Evolutionary conservation across 2,797 vertebrate genomes (phyloP).

Genomic region (Siniperca undulata): DNA sequence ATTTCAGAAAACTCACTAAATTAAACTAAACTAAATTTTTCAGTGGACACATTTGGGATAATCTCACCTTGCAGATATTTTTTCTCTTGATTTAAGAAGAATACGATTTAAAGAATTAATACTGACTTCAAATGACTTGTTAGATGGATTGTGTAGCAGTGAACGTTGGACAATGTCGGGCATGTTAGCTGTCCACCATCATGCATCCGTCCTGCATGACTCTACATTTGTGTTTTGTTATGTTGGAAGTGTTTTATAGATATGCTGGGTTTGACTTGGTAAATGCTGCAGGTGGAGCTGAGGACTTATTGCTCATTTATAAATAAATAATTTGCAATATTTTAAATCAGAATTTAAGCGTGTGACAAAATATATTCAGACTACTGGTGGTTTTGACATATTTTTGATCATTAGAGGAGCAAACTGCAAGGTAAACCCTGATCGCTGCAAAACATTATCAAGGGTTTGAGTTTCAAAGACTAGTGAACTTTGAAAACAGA

Average conservation of each 20-base stretch:
- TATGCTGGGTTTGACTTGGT: neutral
- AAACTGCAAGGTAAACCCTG: neutral
- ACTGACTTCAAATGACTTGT: constrained; percentile 56
- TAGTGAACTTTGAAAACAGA: neutral
- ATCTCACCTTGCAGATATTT: neutral
- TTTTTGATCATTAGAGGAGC: neutral
- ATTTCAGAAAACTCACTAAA: neutral
- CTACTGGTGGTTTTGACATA: neutral
- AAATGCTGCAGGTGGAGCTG: neutral
- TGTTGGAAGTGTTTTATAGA: neutral
- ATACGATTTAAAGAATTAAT: neutral
- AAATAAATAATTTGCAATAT: neutral
- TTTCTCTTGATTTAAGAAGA: too few species aligned
- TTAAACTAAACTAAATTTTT: neutral
- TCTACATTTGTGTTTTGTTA: constrained; percentile 21
- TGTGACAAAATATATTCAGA: neutral
- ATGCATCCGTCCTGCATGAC: constrained; percentile 62
- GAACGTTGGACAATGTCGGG: constrained; percentile 13
- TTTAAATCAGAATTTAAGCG: neutral
- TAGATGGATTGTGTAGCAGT: constrained; percentile 20
- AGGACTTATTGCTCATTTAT: neutral
- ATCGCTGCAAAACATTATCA: constrained; percentile 9
- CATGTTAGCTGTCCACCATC: constrained; percentile 45
- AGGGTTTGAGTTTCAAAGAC: constrained; percentile 8
- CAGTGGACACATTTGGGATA: neutral